Conservation (phyloP, 2,113 vertebrate genomes). For the Engystomops pustulosus region DNA sequence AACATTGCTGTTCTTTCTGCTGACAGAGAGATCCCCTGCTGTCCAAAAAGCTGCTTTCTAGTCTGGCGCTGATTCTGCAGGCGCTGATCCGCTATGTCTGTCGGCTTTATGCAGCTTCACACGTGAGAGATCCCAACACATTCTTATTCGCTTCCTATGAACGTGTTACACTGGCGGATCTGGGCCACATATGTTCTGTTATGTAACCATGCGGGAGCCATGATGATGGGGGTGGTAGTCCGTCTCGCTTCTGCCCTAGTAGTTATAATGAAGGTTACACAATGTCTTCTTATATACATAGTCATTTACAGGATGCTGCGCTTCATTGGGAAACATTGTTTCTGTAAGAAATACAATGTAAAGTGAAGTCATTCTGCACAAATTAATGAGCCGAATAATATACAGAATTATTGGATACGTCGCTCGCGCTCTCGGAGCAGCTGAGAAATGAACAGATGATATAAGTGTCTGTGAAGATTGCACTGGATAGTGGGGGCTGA, state of each 20-base stretch:
- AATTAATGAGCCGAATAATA: slow-evolving; percentile 9
- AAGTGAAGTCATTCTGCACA: not conserved
- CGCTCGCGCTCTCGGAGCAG: too few relatives aligned
- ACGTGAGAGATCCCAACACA: not conserved
- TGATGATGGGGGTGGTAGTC: not conserved
- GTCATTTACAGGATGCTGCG: not conserved
- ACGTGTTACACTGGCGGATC: not conserved
- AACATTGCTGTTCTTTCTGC: slow-evolving; percentile 38
- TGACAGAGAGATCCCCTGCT: slow-evolving; percentile 33
- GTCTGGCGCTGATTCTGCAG: slow-evolving; percentile 33
- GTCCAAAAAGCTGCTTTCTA: slow-evolving; percentile 26
- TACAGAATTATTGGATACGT: not conserved
- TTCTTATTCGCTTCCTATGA: not conserved
- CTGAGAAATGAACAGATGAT: too few relatives aligned
- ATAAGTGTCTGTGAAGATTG: too few relatives aligned
- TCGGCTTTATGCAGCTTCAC: not conserved
- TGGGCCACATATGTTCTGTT: not conserved
- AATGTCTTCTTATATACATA: not conserved
- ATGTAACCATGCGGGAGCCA: too few relatives aligned
- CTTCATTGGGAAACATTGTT: not conserved
- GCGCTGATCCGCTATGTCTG: slow-evolving; percentile 20
- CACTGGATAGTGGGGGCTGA: too few relatives aligned
- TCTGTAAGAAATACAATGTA: not conserved
- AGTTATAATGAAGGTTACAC: not conserved
- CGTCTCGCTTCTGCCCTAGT: not conserved